Percentiles rank a stretch among this genome's conserved stretches.
phyloP scores from a whole-genome alignment of 2,888 invertebrate genomes.

The Carterocephalus palaemon region DNA sequence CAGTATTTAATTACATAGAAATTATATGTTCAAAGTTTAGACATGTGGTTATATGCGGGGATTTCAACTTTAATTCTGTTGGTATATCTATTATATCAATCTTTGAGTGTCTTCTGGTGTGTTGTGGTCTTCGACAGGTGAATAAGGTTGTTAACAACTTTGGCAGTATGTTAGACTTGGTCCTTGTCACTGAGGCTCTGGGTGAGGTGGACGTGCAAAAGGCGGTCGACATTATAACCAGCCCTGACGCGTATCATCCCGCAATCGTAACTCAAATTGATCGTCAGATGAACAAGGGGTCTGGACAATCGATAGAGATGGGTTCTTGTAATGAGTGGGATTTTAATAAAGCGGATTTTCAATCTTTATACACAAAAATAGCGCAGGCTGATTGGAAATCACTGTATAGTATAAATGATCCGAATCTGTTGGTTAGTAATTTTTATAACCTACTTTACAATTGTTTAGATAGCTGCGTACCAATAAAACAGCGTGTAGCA shows the following conservation, averaged over 20 bases:
- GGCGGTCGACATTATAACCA: neutral
- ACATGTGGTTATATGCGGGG: too few relatives aligned
- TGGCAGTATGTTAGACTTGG: slow-evolving; percentile 1
- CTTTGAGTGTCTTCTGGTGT: slow-evolving; percentile 6
- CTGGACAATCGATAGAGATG: neutral
- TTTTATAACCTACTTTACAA: too few relatives aligned
- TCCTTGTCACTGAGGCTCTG: slow-evolving; percentile 2
- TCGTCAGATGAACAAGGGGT: neutral
- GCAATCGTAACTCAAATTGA: neutral
- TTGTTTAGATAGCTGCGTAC: too few relatives aligned
- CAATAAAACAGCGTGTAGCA: too few relatives aligned
- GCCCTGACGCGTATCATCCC: slow-evolving; percentile 1
- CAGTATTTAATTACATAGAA: neutral
- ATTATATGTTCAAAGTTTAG: neutral
- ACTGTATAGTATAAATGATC: too few relatives aligned
- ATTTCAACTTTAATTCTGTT: neutral
- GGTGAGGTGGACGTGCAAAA: neutral
- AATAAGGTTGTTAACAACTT: neutral
- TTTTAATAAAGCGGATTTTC: slow-evolving; percentile 1
- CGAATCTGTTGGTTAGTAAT: too few relatives aligned
- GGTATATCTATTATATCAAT: neutral
- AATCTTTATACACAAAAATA: neutral
- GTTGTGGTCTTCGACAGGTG: slow-evolving; percentile 1
- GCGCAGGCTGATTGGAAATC: neutral
- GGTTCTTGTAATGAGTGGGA: slow-evolving; percentile 2